phyloP scores from a whole-genome alignment of 2,797 vertebrate genomes.

The Centropyge bicolor region DNA sequence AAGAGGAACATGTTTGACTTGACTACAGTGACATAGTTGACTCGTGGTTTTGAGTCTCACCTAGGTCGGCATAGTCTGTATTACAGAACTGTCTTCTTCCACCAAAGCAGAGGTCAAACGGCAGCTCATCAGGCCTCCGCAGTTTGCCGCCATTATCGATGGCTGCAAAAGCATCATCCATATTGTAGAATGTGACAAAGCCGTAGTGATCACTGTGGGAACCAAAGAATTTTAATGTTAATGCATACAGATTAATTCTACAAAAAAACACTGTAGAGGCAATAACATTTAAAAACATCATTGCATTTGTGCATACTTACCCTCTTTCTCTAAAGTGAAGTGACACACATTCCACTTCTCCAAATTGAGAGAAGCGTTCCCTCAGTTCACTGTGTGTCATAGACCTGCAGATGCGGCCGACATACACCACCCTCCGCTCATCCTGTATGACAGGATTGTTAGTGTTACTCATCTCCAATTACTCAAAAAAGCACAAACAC shows the following conservation, averaged over 20 bases:
- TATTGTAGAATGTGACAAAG: constrained; percentile 95
- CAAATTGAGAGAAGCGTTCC: constrained; percentile 94
- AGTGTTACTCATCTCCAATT: background rate
- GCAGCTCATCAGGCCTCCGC: constrained; percentile 90
- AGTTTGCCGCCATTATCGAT: constrained; percentile 94
- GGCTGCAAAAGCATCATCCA: constrained; percentile 92
- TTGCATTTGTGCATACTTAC: constrained; percentile 76
- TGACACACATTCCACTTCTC: constrained; percentile 94
- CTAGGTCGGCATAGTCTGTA: constrained; percentile 92
- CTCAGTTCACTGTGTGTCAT: constrained; percentile 93
- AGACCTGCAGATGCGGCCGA: constrained; percentile 92
- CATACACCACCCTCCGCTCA: constrained; percentile 96
- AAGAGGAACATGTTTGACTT: background rate
- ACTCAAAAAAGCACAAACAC: background rate
- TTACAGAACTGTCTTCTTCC: constrained; percentile 96
- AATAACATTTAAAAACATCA: too few species aligned
- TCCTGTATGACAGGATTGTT: constrained; percentile 82
- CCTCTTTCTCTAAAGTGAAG: constrained; percentile 94
- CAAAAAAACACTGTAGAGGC: background rate
- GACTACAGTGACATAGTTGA: background rate
- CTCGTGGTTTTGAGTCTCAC: constrained; percentile 75
- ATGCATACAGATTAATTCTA: background rate
- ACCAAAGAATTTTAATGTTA: background rate
- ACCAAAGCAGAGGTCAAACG: constrained; percentile 97
- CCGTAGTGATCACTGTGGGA: constrained; percentile 91